These are phyloP conservation scores for Kradibia gibbosae DNA, from an alignment of 1,140 invertebrate species.

Conservation along the genomic window DNA sequence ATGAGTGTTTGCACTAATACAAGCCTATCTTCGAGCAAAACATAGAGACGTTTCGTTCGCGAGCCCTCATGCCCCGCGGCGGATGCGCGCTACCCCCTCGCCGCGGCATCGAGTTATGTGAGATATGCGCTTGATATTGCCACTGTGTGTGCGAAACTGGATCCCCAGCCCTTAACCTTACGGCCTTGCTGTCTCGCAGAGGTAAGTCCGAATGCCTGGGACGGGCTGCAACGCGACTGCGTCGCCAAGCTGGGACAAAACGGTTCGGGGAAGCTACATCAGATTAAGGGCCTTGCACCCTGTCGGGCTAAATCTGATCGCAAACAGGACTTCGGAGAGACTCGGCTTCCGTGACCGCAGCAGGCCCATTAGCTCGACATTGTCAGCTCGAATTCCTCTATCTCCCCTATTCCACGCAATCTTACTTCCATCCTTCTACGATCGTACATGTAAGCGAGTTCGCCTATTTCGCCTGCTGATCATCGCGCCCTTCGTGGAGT, in stretches of 20 bases:
- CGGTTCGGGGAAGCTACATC: slow-evolving; percentile 48
- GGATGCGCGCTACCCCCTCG: slow-evolving; percentile 48
- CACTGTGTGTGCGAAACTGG: slow-evolving; percentile 64
- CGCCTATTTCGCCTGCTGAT: neutral
- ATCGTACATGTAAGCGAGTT: too few relatives aligned
- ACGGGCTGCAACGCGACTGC: slow-evolving; percentile 38
- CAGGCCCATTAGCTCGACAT: too few relatives aligned
- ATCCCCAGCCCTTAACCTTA: slow-evolving; percentile 65
- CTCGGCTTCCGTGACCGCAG: neutral
- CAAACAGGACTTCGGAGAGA: neutral
- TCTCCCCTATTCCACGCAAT: neutral
- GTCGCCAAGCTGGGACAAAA: slow-evolving; percentile 54
- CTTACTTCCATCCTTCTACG: too few relatives aligned
- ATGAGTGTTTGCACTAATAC: slow-evolving; percentile 46
- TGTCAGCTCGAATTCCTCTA: too few relatives aligned
- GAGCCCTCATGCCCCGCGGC: slow-evolving; percentile 59
- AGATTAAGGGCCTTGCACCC: slow-evolving; percentile 32
- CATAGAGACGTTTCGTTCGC: slow-evolving; percentile 65
- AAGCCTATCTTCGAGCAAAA: slow-evolving; percentile 67
- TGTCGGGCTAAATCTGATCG: slow-evolving; percentile 44
- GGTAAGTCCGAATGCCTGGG: too few relatives aligned
- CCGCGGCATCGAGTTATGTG: slow-evolving; percentile 65
- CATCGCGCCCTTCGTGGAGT: neutral
- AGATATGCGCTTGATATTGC: slow-evolving; percentile 62
- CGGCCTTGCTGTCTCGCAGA: too few relatives aligned